phyloP scores from a whole-genome alignment of 1,140 invertebrate genomes.

The Meloidogyne floridensis region DNA sequence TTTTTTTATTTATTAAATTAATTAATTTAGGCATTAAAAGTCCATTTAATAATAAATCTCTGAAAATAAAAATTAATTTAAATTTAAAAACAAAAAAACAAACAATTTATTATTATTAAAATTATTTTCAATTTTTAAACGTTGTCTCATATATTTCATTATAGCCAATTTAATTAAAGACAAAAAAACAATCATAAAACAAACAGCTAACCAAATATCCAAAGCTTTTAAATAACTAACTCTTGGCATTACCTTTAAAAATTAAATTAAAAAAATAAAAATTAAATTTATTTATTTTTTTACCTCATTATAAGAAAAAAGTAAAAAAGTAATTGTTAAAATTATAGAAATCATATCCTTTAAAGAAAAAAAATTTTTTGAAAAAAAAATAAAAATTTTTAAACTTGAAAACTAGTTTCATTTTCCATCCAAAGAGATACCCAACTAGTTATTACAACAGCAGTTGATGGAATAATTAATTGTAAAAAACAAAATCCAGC shows the following conservation, averaged over 20 bases:
- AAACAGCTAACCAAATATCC: slow-evolving; percentile 89
- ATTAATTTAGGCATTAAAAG: slow-evolving; percentile 2
- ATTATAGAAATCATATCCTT: slow-evolving; percentile 84
- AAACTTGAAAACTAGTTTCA: slow-evolving; percentile 59
- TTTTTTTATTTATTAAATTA: not conserved
- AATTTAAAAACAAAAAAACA: not conserved
- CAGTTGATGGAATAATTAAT: slow-evolving; percentile 65
- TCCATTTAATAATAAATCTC: slow-evolving; percentile 13
- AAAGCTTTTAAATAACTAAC: slow-evolving; percentile 73
- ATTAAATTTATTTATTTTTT: not conserved
- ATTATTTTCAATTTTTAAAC: slow-evolving; percentile 32
- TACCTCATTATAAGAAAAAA: slow-evolving; percentile 83
- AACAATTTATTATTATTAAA: not conserved
- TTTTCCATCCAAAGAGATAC: slow-evolving; percentile 66
- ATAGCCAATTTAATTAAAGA: slow-evolving; percentile 65
- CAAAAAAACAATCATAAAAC: slow-evolving; percentile 64
- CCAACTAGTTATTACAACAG: slow-evolving; percentile 65
- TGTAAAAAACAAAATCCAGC: slow-evolving; percentile 65
- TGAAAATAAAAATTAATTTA: slow-evolving; percentile 2
- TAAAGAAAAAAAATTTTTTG: slow-evolving; percentile 62
- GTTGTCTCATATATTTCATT: slow-evolving; percentile 64
- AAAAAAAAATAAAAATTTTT: slow-evolving; percentile 13
- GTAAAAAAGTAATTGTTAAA: slow-evolving; percentile 96
- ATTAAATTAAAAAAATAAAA: slow-evolving; percentile 65
- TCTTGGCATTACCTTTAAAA: slow-evolving; percentile 78